Evolutionary conservation across 2,888 invertebrate genomes (phyloP).

Genomic region (Caradrina clavipalpis): DNA sequence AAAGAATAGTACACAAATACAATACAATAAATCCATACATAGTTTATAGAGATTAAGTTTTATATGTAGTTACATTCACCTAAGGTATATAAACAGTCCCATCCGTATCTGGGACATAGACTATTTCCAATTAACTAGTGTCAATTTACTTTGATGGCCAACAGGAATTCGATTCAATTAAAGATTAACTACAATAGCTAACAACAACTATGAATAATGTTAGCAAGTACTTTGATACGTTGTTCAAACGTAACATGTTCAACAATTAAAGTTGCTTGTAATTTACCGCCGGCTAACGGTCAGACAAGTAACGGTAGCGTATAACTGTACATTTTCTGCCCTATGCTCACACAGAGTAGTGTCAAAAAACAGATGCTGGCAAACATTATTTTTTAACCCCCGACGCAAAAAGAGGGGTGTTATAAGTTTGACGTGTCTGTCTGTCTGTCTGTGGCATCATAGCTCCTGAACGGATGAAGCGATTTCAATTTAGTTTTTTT

Average conservation of each 20-base stretch:
- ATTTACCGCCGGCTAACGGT: slow-evolving; percentile 35
- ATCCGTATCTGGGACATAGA: slow-evolving; percentile 10
- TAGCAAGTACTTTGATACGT: background rate
- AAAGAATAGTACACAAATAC: too few relatives aligned
- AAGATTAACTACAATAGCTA: background rate
- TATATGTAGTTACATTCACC: background rate
- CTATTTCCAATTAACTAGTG: slow-evolving; percentile 1
- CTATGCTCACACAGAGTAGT: slow-evolving; percentile 5
- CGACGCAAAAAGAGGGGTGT: too few relatives aligned
- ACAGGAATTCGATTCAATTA: background rate
- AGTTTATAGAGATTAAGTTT: too few relatives aligned
- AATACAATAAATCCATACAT: too few relatives aligned
- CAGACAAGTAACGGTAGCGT: slow-evolving; percentile 32
- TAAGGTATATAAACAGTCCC: background rate
- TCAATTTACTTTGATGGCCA: background rate
- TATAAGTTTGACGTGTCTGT: too few relatives aligned
- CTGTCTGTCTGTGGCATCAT: too few relatives aligned
- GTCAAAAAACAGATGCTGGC: slow-evolving; percentile 1
- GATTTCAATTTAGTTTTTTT: too few relatives aligned
- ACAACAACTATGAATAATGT: too few relatives aligned
- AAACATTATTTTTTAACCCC: background rate
- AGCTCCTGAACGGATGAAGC: too few relatives aligned
- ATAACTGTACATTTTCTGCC: slow-evolving; percentile 34
- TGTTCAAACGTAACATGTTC: slow-evolving; percentile 17
- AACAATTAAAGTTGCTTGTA: slow-evolving; percentile 43